phyloP scores from a whole-genome alignment of 2,888 invertebrate species.

The Drosophila suboccidentalis region DNA sequence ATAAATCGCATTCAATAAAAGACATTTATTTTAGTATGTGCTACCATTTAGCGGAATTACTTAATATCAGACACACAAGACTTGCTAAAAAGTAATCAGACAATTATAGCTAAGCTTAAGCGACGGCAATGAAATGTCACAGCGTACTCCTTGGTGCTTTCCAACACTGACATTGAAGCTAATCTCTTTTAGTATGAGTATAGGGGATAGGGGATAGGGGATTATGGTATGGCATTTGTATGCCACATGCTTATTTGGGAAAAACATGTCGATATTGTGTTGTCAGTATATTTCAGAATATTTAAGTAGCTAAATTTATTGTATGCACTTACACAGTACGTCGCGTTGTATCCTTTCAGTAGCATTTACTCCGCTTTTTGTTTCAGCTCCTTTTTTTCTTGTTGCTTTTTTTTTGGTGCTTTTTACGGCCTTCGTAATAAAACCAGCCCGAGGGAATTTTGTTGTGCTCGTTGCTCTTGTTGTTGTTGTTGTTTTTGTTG shows the following conservation, averaged over 20 bases:
- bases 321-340: slow-evolving; percentile 64
- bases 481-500: slow-evolving; percentile 38
- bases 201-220: background rate
- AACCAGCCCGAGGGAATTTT: slow-evolving; percentile 75
- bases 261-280: slow-evolving; percentile 25
- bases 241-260: slow-evolving; percentile 9
- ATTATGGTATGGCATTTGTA: slow-evolving; percentile 1
- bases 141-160: background rate
- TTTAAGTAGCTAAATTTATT: slow-evolving; percentile 35
- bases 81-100: slow-evolving; percentile 1
- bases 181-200: slow-evolving; percentile 19
- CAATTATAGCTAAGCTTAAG: slow-evolving; percentile 1
- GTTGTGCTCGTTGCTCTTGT: slow-evolving; percentile 28
- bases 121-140: background rate
- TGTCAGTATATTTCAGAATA: slow-evolving; percentile 31
- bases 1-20: background rate
- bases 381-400: slow-evolving; percentile 27
- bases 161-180: slow-evolving; percentile 27
- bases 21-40: background rate
- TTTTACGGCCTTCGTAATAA: slow-evolving; percentile 78
- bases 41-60: background rate
- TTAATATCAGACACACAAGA: background rate
- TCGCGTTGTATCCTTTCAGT: slow-evolving; percentile 64
- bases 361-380: slow-evolving; percentile 54
- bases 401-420: slow-evolving; percentile 33